A percentile compares a stretch with the other conserved stretches of the same genome.
Evolutionary conservation across 2,797 vertebrate species (phyloP).

Genomic region (Cheirogaleus major): DNA sequence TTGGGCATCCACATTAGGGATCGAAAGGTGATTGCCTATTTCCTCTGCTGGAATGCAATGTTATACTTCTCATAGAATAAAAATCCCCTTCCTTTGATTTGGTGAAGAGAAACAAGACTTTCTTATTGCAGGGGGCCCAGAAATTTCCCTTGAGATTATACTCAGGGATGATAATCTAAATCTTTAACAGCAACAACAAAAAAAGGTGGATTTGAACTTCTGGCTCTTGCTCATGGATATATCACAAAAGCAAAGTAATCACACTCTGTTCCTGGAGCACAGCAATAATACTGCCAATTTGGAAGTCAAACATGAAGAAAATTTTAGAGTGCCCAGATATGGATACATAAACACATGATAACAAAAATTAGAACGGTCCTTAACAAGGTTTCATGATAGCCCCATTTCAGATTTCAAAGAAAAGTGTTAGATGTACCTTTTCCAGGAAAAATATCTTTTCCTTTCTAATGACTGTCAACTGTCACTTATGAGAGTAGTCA

Average conservation of each 20-base stretch:
- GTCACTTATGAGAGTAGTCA: background rate
- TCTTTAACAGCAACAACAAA: constrained; percentile 84
- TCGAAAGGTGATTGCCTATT: constrained; percentile 87
- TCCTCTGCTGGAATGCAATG: constrained; percentile 76
- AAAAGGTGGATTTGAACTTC: constrained; percentile 83
- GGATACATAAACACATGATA: background rate
- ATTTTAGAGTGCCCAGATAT: background rate
- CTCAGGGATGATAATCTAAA: constrained; percentile 91
- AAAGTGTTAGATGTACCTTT: background rate
- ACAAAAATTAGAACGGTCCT: background rate
- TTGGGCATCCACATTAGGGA: constrained; percentile 83
- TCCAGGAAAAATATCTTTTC: background rate
- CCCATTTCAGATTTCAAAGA: background rate
- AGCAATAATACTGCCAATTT: background rate
- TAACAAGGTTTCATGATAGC: background rate
- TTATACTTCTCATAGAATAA: constrained; percentile 88
- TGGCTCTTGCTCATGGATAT: constrained; percentile 81
- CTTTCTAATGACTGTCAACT: background rate
- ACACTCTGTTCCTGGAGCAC: constrained; percentile 80
- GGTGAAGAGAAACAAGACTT: constrained; percentile 83
- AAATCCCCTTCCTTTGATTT: constrained; percentile 92
- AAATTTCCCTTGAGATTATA: constrained; percentile 90
- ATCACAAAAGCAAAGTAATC: constrained; percentile 85
- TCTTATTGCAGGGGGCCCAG: constrained; percentile 79
- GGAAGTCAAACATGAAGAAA: background rate